Evolutionary conservation across 1,140 invertebrate genomes (phyloP).

Genomic region (Chironomus tepperi): DNA sequence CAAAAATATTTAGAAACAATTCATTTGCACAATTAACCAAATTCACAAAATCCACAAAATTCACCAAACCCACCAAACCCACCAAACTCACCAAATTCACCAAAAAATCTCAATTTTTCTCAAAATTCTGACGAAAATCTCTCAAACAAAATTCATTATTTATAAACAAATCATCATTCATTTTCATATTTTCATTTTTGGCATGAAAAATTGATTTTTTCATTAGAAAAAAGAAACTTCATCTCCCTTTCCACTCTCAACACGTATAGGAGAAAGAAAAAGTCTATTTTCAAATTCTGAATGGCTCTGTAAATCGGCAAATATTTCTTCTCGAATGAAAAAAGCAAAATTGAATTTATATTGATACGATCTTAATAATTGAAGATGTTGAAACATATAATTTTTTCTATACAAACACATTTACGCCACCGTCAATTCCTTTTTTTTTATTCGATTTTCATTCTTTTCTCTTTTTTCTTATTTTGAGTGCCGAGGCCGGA

Average conservation of each 20-base stretch:
- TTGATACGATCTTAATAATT: constrained; percentile 22
- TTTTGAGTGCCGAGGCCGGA: neutral
- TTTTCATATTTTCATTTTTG: constrained; percentile 15
- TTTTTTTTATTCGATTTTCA: no score
- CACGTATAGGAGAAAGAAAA: neutral
- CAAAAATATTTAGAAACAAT: no score
- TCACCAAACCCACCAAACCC: no score
- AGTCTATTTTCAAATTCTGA: neutral
- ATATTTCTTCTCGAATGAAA: neutral
- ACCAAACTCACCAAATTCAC: no score
- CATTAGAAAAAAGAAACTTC: neutral
- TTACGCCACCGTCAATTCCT: no score
- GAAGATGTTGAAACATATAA: constrained; percentile 1
- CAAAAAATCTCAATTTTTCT: no score
- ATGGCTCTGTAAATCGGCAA: neutral
- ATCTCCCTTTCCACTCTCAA: neutral
- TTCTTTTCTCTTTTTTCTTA: no score
- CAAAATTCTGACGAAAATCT: no score
- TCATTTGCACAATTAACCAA: no score
- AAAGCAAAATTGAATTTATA: neutral
- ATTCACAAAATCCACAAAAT: no score
- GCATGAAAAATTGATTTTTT: constrained; percentile 20
- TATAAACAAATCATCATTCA: constrained; percentile 23
- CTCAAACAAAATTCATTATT: neutral
- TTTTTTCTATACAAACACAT: neutral